Conservation (phyloP, 2,797 vertebrate genomes). For the Melanotaenia pygmaea region DNA sequence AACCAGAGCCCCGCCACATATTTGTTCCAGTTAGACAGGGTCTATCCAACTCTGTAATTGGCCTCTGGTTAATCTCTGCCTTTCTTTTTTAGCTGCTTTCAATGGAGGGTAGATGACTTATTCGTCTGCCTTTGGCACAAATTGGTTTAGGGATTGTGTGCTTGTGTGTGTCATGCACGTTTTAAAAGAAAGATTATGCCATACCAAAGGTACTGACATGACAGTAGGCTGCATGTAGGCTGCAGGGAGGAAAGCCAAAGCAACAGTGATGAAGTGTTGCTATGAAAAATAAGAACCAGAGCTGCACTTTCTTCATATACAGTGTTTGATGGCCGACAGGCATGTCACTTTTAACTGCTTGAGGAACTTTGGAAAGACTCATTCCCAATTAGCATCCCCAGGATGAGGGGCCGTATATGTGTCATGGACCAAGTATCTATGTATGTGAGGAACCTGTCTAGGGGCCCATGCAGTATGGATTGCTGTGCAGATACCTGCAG, state of each 20-base stretch:
- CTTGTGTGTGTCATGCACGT: constrained; percentile 8
- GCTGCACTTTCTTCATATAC: not conserved
- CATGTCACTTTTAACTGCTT: constrained; percentile 32
- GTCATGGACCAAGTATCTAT: constrained; percentile 18
- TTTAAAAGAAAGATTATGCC: constrained; percentile 18
- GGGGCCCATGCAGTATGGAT: constrained; percentile 41
- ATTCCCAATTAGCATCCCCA: constrained; percentile 43
- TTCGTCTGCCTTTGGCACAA: constrained; percentile 60
- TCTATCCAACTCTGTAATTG: constrained; percentile 80
- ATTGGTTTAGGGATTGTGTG: constrained; percentile 60
- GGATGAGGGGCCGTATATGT: constrained; percentile 36
- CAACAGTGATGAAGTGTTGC: not conserved
- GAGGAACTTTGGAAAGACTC: constrained; percentile 39
- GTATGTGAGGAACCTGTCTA: constrained; percentile 12
- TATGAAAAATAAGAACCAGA: constrained; percentile 5
- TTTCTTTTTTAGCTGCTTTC: constrained; percentile 73
- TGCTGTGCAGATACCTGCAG: constrained; percentile 61
- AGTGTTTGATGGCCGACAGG: constrained; percentile 24
- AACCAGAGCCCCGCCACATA: constrained; percentile 47
- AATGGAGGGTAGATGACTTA: constrained; percentile 67
- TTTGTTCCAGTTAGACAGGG: constrained; percentile 74
- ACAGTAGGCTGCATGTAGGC: constrained; percentile 15
- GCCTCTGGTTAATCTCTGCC: constrained; percentile 72
- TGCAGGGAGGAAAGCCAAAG: constrained; percentile 7
- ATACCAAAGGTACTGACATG: constrained; percentile 20